phyloP scores from a whole-genome alignment of 1,140 invertebrate species.

The Aphelenchoides fujianensis region DNA sequence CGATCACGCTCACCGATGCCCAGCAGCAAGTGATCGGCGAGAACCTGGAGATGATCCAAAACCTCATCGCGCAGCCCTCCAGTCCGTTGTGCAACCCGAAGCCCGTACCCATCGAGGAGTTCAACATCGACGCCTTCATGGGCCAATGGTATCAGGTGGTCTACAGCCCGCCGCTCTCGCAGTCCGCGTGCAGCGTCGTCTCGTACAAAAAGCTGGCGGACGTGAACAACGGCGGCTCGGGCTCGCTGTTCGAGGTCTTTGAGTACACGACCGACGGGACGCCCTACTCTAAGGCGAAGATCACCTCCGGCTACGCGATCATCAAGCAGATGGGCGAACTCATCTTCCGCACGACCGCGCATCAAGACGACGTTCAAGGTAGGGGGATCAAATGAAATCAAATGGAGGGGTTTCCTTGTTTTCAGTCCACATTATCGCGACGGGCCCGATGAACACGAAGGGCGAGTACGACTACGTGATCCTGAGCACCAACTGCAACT shows the following conservation, averaged over 20 bases:
- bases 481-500: slow-evolving; percentile 49
- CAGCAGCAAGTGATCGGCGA: slow-evolving; percentile 61
- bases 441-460: slow-evolving; percentile 46
- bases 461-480: slow-evolving; percentile 48
- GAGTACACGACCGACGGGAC: slow-evolving; percentile 62
- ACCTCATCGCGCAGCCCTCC: slow-evolving; percentile 58
- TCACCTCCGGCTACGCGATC: slow-evolving; percentile 60
- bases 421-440: slow-evolving; percentile 49
- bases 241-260: slow-evolving; percentile 61
- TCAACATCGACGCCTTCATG: slow-evolving; percentile 61
- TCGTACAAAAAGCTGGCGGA: slow-evolving; percentile 59
- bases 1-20: slow-evolving; percentile 56
- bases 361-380: slow-evolving; percentile 61
- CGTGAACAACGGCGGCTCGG: slow-evolving; percentile 56
- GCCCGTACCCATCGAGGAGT: slow-evolving; percentile 52
- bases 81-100: slow-evolving; percentile 60
- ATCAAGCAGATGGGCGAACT: slow-evolving; percentile 58
- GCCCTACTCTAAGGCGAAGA: slow-evolving; percentile 60
- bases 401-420: slow-evolving; percentile 21
- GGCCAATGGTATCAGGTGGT: slow-evolving; percentile 46
- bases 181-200: slow-evolving; percentile 59
- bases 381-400: too few relatives aligned
- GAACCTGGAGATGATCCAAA: slow-evolving; percentile 61
- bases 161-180: slow-evolving; percentile 56
- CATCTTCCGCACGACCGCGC: slow-evolving; percentile 59